Evolutionary conservation across 2,888 invertebrate genomes (phyloP).

Genomic region (Hirtodrosophila alboralis): DNA sequence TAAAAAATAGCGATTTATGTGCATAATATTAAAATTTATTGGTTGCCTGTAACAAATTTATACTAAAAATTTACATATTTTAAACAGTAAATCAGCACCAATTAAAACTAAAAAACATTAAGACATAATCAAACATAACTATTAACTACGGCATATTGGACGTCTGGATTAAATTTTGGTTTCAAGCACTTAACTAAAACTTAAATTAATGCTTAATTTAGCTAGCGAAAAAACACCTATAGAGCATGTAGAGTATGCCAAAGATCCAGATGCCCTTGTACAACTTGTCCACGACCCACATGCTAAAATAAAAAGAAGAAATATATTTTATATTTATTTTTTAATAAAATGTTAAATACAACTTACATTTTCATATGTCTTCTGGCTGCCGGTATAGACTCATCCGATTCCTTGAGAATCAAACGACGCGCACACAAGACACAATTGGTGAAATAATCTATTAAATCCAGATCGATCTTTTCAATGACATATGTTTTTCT

Average conservation of each 20-base stretch:
- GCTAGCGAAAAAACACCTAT: slow-evolving; percentile 72
- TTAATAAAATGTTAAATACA: too few relatives aligned
- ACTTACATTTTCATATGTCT: slow-evolving; percentile 92
- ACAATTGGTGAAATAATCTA: slow-evolving; percentile 92
- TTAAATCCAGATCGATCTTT: slow-evolving; percentile 88
- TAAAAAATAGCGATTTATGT: too few relatives aligned
- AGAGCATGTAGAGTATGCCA: slow-evolving; percentile 85
- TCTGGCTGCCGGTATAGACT: slow-evolving; percentile 91
- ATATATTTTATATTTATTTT: too few relatives aligned
- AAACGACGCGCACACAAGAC: slow-evolving; percentile 91
- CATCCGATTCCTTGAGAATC: slow-evolving; percentile 92
- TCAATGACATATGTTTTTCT: slow-evolving; percentile 88
- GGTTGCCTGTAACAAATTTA: slow-evolving; percentile 34
- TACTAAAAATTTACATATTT: slow-evolving; percentile 16
- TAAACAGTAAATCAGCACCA: slow-evolving; percentile 60
- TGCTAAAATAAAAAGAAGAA: too few relatives aligned
- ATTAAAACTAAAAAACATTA: slow-evolving; percentile 43
- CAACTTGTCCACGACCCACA: slow-evolving; percentile 93
- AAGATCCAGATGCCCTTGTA: slow-evolving; percentile 88
- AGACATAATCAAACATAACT: slow-evolving; percentile 20
- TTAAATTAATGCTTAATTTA: slow-evolving; percentile 31
- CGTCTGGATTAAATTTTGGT: slow-evolving; percentile 59
- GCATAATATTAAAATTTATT: slow-evolving; percentile 38
- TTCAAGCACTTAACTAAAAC: slow-evolving; percentile 67
- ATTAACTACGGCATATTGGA: slow-evolving; percentile 38